Evolutionary conservation across 2,888 invertebrate species (phyloP).

Genomic region (Torymus aiolomorphi): DNA sequence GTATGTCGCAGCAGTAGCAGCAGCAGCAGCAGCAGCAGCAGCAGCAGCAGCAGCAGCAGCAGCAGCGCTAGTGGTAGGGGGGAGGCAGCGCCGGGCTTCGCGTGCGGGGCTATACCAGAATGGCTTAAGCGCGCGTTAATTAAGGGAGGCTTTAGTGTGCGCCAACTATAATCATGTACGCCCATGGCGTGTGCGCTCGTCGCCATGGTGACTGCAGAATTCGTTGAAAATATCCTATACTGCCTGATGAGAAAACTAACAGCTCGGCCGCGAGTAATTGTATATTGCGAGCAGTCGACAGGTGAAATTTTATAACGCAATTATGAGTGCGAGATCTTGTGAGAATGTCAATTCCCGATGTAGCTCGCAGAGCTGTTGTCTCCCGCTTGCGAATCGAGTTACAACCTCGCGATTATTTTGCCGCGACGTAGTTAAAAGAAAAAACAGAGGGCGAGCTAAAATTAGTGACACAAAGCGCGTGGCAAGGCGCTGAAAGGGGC

Average conservation of each 20-base stretch:
- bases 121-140: conserved; percentile 69
- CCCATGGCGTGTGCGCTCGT: conserved; percentile 56
- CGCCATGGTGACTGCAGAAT: conserved; percentile 65
- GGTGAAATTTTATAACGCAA: no score
- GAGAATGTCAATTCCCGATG: no score
- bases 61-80: no score
- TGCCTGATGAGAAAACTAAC: conserved; percentile 63
- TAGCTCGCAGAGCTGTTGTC: no score
- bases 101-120: conserved; percentile 55
- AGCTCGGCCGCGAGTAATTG: conserved; percentile 52
- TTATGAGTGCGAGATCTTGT: no score
- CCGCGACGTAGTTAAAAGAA: background rate
- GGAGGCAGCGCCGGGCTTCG: conserved; percentile 8
- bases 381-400: no score
- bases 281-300: no score
- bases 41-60: background rate
- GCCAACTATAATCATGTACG: conserved; percentile 67
- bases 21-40: conserved; percentile 14
- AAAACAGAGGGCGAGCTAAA: background rate
- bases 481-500: background rate
- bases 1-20: no score
- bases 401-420: no score
- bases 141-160: conserved; percentile 68
- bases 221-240: conserved; percentile 62
- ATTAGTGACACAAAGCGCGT: background rate